These are phyloP conservation scores for Botrylloides violaceus DNA, from an alignment of 23 tunicate species.

Conservation along the genomic window DNA sequence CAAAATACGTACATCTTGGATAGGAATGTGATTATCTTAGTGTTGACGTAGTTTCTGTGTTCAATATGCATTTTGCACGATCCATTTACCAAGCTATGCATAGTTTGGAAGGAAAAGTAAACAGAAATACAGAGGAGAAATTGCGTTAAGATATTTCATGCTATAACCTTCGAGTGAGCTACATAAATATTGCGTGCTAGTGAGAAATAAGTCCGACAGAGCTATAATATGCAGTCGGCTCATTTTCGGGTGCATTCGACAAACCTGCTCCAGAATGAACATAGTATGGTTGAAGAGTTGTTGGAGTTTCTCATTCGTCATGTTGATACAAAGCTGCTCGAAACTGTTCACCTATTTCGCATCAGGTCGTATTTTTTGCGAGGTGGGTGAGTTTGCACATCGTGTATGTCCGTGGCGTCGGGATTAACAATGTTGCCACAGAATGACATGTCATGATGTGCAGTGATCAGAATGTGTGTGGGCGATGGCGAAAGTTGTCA, in stretches of 20 bases:
- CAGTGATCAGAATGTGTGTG: too few relatives aligned
- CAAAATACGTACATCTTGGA: too few relatives aligned
- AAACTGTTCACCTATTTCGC: conserved; percentile 70
- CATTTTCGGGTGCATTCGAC: conserved; percentile 13
- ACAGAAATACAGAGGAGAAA: neutral
- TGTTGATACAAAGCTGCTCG: conserved; percentile 97
- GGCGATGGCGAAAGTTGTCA: neutral
- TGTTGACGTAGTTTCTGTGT: too few relatives aligned
- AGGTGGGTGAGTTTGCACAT: neutral
- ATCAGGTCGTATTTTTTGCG: neutral
- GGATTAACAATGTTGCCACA: too few relatives aligned
- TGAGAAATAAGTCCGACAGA: neutral
- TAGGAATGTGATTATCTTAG: too few relatives aligned
- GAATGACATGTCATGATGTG: neutral
- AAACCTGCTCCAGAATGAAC: conserved; percentile 98
- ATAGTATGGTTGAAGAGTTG: conserved; percentile 97
- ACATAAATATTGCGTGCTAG: neutral
- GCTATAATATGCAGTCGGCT: neutral
- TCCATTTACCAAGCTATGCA: too few relatives aligned
- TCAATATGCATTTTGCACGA: too few relatives aligned
- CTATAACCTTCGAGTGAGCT: neutral
- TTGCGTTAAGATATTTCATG: neutral
- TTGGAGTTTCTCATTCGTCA: conserved; percentile 97
- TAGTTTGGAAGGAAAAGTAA: too few relatives aligned
- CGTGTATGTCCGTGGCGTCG: too few relatives aligned